phyloP scores from a whole-genome alignment of 1,140 invertebrate genomes.

The Caenorhabditis latens region DNA sequence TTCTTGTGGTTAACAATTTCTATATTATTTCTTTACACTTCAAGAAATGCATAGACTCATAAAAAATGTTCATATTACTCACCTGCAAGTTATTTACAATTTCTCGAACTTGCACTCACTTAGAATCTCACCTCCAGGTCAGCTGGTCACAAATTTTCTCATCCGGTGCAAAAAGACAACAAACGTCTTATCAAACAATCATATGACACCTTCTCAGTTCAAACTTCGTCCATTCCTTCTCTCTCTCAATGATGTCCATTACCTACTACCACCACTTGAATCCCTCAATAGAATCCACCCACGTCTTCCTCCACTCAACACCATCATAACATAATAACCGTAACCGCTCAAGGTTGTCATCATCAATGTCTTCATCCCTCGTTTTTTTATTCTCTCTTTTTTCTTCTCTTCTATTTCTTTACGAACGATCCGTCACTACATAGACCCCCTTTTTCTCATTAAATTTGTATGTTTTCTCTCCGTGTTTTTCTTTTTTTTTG shows the following conservation, averaged over 20 bases:
- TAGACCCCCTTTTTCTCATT: not conserved
- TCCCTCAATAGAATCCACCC: not conserved
- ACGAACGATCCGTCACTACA: slow-evolving; percentile 31
- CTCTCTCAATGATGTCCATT: not conserved
- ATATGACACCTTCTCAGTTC: not conserved
- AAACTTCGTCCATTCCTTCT: slow-evolving; percentile 1
- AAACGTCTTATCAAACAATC: not conserved
- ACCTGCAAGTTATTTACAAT: too few relatives aligned
- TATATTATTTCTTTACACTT: too few relatives aligned
- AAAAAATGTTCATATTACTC: too few relatives aligned
- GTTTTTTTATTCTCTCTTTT: not conserved
- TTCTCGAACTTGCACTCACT: too few relatives aligned
- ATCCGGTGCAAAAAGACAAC: too few relatives aligned
- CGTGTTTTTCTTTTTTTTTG: not conserved
- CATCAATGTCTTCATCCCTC: slow-evolving; percentile 7
- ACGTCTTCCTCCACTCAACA: not conserved
- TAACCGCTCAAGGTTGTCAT: slow-evolving; percentile 55
- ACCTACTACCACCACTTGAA: not conserved
- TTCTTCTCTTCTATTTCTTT: not conserved
- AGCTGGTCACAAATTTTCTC: too few relatives aligned
- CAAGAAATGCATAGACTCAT: too few relatives aligned
- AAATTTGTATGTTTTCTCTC: slow-evolving; percentile 17
- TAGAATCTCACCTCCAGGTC: too few relatives aligned
- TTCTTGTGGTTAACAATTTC: too few relatives aligned
- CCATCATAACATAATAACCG: slow-evolving; percentile 52